Conservation (phyloP, 2,888 invertebrate genomes). For the Aphrophora alni region DNA sequence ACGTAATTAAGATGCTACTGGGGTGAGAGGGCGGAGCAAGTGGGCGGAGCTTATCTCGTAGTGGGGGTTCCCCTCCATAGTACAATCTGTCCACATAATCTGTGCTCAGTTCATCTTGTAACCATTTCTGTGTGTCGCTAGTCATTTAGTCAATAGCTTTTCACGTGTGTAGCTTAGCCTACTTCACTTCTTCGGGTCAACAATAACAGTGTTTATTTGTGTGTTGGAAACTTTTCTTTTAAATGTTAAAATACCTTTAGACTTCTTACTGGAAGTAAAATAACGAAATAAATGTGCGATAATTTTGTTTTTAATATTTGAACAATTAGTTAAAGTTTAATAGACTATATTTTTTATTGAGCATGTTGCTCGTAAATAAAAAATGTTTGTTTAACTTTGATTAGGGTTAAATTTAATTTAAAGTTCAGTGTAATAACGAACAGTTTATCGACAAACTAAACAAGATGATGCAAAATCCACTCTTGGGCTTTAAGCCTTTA, state of each 20-base stretch:
- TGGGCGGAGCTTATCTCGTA: conserved; percentile 1
- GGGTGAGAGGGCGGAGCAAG: conserved; percentile 22
- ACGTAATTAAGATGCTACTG: conserved; percentile 30
- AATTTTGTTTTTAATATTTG: too few relatives aligned
- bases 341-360: too few relatives aligned
- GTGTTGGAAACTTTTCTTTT: background rate
- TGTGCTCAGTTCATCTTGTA: conserved; percentile 12
- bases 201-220: too few relatives aligned
- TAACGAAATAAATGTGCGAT: too few relatives aligned
- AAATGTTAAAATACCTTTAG: too few relatives aligned
- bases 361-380: background rate
- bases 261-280: too few relatives aligned
- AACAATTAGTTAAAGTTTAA: too few relatives aligned
- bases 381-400: background rate
- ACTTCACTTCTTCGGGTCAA: too few relatives aligned
- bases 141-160: conserved; percentile 6
- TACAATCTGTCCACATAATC: conserved; percentile 25
- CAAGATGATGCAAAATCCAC: conserved; percentile 51
- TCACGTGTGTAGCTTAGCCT: conserved; percentile 9
- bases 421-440: background rate
- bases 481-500: conserved; percentile 51
- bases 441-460: background rate
- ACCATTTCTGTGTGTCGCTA: background rate
- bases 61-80: conserved; percentile 23
- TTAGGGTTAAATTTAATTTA: background rate